These are phyloP conservation scores for Asarcornis scutulata DNA, from an alignment of 2,113 vertebrate species.

Conservation along the genomic window DNA sequence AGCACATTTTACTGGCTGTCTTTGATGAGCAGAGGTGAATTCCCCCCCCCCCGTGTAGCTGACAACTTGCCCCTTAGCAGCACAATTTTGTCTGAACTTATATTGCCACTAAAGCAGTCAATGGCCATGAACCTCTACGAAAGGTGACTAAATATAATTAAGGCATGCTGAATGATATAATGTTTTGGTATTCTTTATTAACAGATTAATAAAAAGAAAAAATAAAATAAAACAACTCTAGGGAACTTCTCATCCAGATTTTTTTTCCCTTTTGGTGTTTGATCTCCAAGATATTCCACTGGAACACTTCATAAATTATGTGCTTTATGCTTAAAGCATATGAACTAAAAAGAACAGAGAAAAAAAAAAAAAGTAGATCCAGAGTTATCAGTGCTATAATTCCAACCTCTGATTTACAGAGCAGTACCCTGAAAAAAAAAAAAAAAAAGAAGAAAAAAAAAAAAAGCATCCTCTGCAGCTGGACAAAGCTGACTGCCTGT, in stretches of 20 bases:
- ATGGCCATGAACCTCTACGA: not conserved
- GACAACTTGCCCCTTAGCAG: not conserved
- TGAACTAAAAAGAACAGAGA: not conserved
- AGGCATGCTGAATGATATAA: conserved; percentile 12
- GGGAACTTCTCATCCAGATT: not conserved
- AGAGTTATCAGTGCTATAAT: not conserved
- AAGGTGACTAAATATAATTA: conserved; percentile 17
- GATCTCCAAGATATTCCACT: not conserved
- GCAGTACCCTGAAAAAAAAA: not conserved
- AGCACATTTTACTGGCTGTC: not conserved
- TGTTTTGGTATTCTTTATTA: conserved; percentile 17
- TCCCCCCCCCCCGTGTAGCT: not conserved
- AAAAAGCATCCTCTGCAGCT: not conserved
- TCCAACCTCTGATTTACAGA: not conserved
- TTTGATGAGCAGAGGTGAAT: not conserved
- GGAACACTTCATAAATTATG: not conserved
- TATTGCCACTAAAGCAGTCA: not conserved
- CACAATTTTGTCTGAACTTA: not conserved
- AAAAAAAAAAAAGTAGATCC: not conserved
- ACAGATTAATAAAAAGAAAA: not conserved
- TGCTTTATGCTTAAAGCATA: not conserved
- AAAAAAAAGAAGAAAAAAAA: not conserved
- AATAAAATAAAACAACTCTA: not conserved
- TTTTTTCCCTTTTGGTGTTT: not conserved
- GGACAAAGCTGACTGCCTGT: not conserved